Percentiles rank a stretch among this genome's conserved stretches.
phyloP scores from a whole-genome alignment of 1,140 invertebrate genomes.

The Acromyrmex charruanus region DNA sequence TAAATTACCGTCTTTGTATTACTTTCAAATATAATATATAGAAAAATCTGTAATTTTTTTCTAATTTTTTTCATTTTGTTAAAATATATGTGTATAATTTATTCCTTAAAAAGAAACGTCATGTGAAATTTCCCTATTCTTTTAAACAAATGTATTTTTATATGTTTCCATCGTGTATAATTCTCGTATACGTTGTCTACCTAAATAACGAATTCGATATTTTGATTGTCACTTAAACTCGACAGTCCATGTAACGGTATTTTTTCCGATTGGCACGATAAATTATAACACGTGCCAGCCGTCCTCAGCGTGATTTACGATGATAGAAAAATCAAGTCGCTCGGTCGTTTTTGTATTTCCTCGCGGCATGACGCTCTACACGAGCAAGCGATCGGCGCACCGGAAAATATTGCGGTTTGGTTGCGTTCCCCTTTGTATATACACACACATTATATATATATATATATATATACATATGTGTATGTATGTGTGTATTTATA shows the following conservation, averaged over 20 bases:
- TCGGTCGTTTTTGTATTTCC: slow-evolving; percentile 54
- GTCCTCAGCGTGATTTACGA: slow-evolving; percentile 56
- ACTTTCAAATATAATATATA: no score
- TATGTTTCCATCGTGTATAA: background rate
- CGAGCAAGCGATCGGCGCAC: slow-evolving; percentile 24
- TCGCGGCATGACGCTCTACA: slow-evolving; percentile 49
- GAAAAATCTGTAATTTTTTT: no score
- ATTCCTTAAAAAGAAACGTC: background rate
- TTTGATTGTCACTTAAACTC: slow-evolving; percentile 56
- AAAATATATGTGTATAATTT: no score
- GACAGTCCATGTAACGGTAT: slow-evolving; percentile 36
- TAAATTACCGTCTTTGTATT: no score
- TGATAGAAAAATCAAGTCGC: slow-evolving; percentile 64
- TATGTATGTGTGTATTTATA: background rate
- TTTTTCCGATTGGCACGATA: slow-evolving; percentile 40
- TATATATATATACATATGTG: no score
- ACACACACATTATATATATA: background rate
- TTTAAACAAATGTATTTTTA: background rate
- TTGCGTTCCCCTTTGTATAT: slow-evolving; percentile 14
- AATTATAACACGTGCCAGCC: slow-evolving; percentile 60
- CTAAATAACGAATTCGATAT: slow-evolving; percentile 33
- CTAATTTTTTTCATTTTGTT: no score
- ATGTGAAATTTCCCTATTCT: background rate
- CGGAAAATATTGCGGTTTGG: slow-evolving; percentile 57
- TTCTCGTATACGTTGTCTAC: background rate